Base-by-base conservation (phyloP, 2,888 invertebrate genomes). In the Eugnorisma glareosa region DNA sequence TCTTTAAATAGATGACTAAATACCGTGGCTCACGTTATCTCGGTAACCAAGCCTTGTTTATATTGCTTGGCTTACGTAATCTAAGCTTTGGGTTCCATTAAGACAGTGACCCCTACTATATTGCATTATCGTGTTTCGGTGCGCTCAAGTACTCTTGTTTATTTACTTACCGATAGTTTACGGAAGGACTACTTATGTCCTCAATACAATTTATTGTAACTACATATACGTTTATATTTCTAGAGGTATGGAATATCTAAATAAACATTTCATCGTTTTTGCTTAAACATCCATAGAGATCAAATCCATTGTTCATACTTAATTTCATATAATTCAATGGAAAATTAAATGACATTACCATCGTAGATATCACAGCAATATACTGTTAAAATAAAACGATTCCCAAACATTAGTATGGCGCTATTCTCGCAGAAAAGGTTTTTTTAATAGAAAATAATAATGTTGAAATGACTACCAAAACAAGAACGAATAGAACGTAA, bases 1-100 rank as follows among this genome's bases (percentile, higher is more conserved):
- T 96, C 95, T 95, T 95, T 95, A 96, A 95, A 96, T 96, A 96
- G 96, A 96, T 96, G 96, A 96, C 94, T 96, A 94, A 96, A 95
- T 95, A 95, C 94, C 91, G 85, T 86, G 88, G 91, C 93, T 92
- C 96, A 96, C 95, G 96, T 90, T 95, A 96, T 94, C 93, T 94
- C 90, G 86, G 93, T 92, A 92, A 93, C 93, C 90, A 88, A 92
- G 91, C 88, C 90, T 92, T 94, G 93, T 95, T 95, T 95, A 94
- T 94, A 93, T 93, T 92, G 91, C 91, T 90, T 89, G 92, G 89
- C 88, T 94, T 94, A 92, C 94, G 94, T 94, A 95, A 96, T 94
- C 91, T 93, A 93, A 94, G 94, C 94, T 93, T 93, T 94, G 90
- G 91, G 91, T 89, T 92, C 93, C 93, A 94, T 94, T 94, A 93